Percentiles rank a stretch among this genome's conserved stretches.
These are phyloP conservation scores for Ptychochromis oligacanthus DNA, from an alignment of 2,113 vertebrate genomes.

Conservation along the genomic window DNA sequence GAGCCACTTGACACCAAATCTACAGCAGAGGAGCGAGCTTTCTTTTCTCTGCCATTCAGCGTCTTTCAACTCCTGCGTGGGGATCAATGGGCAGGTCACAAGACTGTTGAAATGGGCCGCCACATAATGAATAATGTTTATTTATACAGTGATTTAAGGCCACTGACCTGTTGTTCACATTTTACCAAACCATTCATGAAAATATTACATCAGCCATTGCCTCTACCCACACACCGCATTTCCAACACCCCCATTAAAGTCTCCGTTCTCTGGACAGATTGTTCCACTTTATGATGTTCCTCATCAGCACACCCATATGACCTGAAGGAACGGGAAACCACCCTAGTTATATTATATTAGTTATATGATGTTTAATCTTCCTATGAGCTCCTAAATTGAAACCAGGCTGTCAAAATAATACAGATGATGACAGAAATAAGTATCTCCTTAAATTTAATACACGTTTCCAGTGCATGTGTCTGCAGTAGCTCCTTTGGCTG, in stretches of 20 bases:
- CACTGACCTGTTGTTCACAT: constrained; percentile 20
- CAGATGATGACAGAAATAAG: neutral
- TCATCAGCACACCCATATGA: constrained; percentile 29
- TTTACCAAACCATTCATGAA: constrained; percentile 15
- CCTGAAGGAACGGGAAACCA: constrained; percentile 11
- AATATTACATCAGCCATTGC: constrained; percentile 31
- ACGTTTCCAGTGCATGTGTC: neutral
- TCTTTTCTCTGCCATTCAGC: constrained; percentile 54
- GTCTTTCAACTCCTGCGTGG: constrained; percentile 35
- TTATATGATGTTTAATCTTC: constrained; percentile 6
- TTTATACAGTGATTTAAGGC: constrained; percentile 13
- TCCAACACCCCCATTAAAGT: neutral
- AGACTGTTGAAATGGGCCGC: constrained; percentile 1
- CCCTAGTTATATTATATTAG: neutral
- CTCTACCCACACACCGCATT: neutral
- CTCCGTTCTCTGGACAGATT: constrained; percentile 20
- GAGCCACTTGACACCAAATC: constrained; percentile 80
- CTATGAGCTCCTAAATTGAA: neutral
- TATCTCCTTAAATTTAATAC: neutral
- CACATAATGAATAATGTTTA: constrained; percentile 36
- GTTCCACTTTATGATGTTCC: constrained; percentile 36
- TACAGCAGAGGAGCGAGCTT: constrained; percentile 57
- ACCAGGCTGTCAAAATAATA: constrained; percentile 5
- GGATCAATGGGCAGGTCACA: constrained; percentile 14
- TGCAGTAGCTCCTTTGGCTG: neutral